Conservation (phyloP, 1,140 invertebrate genomes). For the Pentalonia nigronervosa region DNA sequence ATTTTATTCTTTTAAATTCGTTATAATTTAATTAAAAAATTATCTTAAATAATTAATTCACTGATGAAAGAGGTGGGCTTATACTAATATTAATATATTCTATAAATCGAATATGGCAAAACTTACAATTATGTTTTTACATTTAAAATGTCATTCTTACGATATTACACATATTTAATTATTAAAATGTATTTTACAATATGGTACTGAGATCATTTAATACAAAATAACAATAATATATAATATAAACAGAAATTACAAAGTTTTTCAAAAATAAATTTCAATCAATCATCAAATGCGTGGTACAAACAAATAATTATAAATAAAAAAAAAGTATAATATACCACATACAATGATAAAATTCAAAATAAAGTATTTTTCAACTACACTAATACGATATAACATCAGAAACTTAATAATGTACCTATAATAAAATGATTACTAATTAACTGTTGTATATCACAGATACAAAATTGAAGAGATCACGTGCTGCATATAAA, state of each 20-base stretch:
- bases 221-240: conserved; percentile 30
- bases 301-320: background rate
- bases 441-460: conserved; percentile 35
- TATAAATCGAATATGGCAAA: conserved; percentile 31
- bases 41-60: conserved; percentile 1
- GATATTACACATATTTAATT: background rate
- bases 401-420: conserved; percentile 17
- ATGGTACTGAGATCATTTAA: conserved; percentile 39
- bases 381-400: background rate
- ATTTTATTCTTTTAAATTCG: background rate
- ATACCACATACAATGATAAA: background rate
- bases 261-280: background rate
- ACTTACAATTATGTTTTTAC: background rate
- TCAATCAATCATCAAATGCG: background rate
- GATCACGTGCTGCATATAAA: background rate
- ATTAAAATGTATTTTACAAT: background rate
- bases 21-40: background rate
- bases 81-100: conserved; percentile 24
- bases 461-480: conserved; percentile 37
- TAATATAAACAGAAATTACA: background rate
- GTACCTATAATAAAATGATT: background rate
- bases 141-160: background rate
- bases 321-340: background rate
- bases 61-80: conserved; percentile 27
- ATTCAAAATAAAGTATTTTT: background rate